phyloP scores from a whole-genome alignment of 2,113 vertebrate genomes.

The Colossoma macropomum region DNA sequence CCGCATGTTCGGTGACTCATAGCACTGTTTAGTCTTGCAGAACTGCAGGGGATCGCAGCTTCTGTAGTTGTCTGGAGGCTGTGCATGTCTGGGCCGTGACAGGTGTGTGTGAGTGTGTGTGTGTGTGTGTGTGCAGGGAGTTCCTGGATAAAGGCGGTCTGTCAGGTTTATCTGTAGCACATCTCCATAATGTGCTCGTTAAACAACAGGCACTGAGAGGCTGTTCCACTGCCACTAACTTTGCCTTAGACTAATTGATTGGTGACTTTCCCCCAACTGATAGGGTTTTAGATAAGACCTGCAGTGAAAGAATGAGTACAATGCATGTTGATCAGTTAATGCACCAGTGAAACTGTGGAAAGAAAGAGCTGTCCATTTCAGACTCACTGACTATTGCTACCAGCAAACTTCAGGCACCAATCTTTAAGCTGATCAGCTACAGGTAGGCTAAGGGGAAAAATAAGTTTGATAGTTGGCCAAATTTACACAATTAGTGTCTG shows the following conservation, averaged over 20 bases:
- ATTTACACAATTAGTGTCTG: no score
- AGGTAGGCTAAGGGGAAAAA: no score
- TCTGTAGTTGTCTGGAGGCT: constrained; percentile 22
- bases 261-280: constrained; percentile 28
- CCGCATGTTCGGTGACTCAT: constrained; percentile 27
- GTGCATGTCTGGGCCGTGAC: constrained; percentile 32
- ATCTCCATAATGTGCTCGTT: constrained; percentile 25
- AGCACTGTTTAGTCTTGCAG: constrained; percentile 42
- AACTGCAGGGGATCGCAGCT: constrained; percentile 46
- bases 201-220: constrained; percentile 21
- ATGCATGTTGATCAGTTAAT: not conserved
- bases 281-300: constrained; percentile 16
- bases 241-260: constrained; percentile 31
- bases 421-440: no score
- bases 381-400: no score
- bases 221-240: not conserved
- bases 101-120: constrained; percentile 28
- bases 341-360: not conserved
- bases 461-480: no score
- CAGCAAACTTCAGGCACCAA: no score
- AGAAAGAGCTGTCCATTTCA: not conserved
- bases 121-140: constrained; percentile 4
- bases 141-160: constrained; percentile 31
- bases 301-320: not conserved
- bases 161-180: constrained; percentile 35